A percentile compares a stretch with the other conserved stretches of the same genome.
phyloP scores from a whole-genome alignment of 2,113 vertebrate genomes.

The Plestiodon gilberti region DNA sequence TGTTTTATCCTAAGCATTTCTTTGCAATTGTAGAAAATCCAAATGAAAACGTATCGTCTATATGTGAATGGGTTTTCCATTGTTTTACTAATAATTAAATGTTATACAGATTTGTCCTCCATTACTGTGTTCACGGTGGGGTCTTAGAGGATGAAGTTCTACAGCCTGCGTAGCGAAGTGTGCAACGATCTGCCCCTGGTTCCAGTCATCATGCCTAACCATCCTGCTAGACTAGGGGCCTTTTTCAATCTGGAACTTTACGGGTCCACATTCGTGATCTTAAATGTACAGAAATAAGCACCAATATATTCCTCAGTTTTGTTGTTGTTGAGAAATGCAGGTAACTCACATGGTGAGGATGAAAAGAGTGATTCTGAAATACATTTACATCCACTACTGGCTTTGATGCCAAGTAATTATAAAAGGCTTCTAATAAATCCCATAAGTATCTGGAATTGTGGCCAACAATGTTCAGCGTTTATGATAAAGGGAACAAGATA shows the following conservation, averaged over 20 bases:
- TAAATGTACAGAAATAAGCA: neutral
- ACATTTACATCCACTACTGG: neutral
- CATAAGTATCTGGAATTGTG: neutral
- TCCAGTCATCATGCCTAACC: neutral
- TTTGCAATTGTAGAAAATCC: neutral
- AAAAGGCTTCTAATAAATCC: neutral
- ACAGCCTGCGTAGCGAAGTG: neutral
- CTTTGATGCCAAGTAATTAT: neutral
- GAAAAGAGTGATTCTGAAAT: neutral
- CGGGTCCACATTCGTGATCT: neutral
- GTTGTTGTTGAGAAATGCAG: neutral
- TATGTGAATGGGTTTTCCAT: no score
- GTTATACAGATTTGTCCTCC: neutral
- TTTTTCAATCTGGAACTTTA: neutral
- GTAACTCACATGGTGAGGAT: neutral
- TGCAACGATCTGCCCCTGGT: neutral
- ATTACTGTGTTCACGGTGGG: neutral
- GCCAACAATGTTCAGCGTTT: neutral
- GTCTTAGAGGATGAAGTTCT: neutral
- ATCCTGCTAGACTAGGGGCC: no score
- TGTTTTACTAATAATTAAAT: neutral
- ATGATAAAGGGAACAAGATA: neutral
- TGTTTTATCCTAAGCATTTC: neutral
- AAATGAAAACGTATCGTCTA: neutral
- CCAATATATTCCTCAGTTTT: neutral